These are phyloP conservation scores for Peromyscus leucopus DNA, from an alignment of 2,113 vertebrate species.

Conservation along the genomic window DNA sequence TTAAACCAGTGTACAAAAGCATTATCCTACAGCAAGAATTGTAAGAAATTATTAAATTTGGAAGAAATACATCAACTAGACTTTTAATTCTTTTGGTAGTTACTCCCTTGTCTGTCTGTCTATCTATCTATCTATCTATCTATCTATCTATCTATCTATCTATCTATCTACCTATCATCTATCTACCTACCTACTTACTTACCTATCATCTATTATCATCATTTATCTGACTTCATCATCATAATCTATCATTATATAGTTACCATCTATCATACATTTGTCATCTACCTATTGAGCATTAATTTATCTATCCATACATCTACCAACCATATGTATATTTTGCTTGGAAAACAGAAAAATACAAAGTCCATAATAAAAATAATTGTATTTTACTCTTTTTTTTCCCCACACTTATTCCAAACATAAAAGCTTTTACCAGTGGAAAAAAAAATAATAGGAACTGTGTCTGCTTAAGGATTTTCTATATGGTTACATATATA, in stretches of 20 bases:
- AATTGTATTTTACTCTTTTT: neutral
- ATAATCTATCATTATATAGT: neutral
- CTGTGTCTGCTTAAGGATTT: neutral
- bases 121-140: neutral
- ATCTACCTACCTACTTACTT: accelerated
- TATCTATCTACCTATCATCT: neutral
- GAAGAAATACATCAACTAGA: conserved; percentile 31
- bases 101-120: neutral
- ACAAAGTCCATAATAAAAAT: neutral
- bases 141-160: neutral
- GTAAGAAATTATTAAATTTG: conserved; percentile 59
- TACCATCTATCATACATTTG: neutral
- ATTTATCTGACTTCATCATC: neutral
- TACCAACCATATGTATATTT: neutral
- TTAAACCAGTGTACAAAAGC: no score
- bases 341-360: neutral
- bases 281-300: neutral
- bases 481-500: neutral
- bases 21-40: neutral
- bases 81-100: neutral
- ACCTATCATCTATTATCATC: neutral
- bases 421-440: neutral
- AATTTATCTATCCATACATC: neutral
- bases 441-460: neutral
- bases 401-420: neutral